Conservation (phyloP, 1,140 invertebrate genomes). For the Goniozus legneri region DNA sequence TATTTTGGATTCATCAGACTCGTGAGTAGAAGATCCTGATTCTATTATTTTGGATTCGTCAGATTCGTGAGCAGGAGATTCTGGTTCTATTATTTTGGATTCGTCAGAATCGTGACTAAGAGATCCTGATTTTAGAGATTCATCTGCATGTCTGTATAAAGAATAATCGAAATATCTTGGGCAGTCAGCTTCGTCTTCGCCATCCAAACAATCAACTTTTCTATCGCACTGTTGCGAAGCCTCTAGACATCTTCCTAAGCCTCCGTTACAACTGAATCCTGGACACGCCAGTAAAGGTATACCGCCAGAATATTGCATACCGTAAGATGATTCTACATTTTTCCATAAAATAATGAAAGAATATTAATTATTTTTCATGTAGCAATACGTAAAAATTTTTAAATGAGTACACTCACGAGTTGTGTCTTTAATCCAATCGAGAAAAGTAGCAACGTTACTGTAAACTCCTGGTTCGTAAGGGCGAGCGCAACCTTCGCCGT, state of each 20-base stretch:
- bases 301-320: no score
- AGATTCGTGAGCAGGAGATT: no score
- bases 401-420: constrained; percentile 50
- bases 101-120: background rate
- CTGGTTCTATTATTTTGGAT: no score
- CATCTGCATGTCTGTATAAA: background rate
- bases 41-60: no score
- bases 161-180: background rate
- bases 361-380: no score
- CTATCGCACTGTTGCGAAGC: constrained; percentile 64
- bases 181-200: constrained; percentile 73
- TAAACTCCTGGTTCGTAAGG: constrained; percentile 78
- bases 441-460: constrained; percentile 69
- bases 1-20: no score
- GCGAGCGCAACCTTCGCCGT: constrained; percentile 77
- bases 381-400: no score
- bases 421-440: constrained; percentile 68
- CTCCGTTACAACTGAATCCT: constrained; percentile 64
- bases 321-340: no score
- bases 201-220: constrained; percentile 69
- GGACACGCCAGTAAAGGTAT: no score
- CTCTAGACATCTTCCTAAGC: constrained; percentile 64
- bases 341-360: no score
- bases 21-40: no score
- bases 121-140: background rate